Percentiles rank a stretch among this genome's conserved stretches.
These are phyloP conservation scores for Gymnoscopelus microlampas DNA, from an alignment of 2,797 vertebrate species.

Conservation along the genomic window DNA sequence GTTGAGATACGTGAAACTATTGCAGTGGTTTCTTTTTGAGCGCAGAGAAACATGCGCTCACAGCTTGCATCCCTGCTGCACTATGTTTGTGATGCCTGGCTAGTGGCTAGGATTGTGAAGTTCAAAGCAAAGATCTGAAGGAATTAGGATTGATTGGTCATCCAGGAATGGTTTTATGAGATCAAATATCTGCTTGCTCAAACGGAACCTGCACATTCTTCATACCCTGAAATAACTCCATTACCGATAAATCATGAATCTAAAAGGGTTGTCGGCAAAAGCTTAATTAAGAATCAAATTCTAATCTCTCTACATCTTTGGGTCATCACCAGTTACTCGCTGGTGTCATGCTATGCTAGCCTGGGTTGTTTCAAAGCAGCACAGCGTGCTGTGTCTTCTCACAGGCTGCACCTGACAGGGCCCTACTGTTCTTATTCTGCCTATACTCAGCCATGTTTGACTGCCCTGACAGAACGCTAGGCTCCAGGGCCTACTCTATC, in stretches of 20 bases:
- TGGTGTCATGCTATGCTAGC: not conserved
- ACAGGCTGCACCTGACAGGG: constrained; percentile 40
- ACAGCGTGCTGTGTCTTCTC: constrained; percentile 28
- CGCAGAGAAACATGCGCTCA: not conserved
- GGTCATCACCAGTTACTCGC: not conserved
- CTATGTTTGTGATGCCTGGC: constrained; percentile 23
- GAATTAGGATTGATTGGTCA: not conserved
- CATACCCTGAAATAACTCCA: not conserved
- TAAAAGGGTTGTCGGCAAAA: not conserved
- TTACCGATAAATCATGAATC: not conserved
- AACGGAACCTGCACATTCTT: not conserved
- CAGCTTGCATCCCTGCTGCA: not conserved
- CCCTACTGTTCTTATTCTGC: constrained; percentile 28
- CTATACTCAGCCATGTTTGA: constrained; percentile 18
- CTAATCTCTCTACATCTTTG: too few species aligned
- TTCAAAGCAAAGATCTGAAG: constrained; percentile 25
- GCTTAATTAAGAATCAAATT: not conserved
- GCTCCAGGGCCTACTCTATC: constrained; percentile 34
- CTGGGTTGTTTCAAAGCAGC: constrained; percentile 5
- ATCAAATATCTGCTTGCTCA: not conserved
- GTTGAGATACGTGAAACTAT: constrained; percentile 51
- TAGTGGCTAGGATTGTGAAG: constrained; percentile 26
- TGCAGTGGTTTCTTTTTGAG: constrained; percentile 34
- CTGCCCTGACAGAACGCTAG: constrained; percentile 58
- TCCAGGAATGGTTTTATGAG: constrained; percentile 18